Percentiles rank a stretch among this genome's conserved stretches.
These are phyloP conservation scores for Sebastes vulpes DNA, from an alignment of 2,797 vertebrate species.

Conservation along the genomic window DNA sequence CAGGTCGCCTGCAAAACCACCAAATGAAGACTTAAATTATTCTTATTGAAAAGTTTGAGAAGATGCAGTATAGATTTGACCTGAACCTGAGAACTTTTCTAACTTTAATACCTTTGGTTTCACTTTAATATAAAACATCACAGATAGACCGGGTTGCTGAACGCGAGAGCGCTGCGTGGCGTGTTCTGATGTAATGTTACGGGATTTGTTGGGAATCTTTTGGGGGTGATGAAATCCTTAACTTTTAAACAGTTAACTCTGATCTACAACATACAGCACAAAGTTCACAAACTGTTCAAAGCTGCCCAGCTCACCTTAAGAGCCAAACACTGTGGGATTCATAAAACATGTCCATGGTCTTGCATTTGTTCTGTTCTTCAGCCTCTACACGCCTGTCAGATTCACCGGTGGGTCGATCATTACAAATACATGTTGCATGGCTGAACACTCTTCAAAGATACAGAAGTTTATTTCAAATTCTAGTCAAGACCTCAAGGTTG, in stretches of 20 bases:
- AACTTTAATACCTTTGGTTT: background rate
- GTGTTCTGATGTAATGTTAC: background rate
- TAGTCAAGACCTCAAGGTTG: background rate
- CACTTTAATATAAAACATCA: background rate
- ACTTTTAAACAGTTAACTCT: background rate
- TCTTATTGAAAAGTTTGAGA: background rate
- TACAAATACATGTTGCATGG: background rate
- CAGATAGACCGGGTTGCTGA: background rate
- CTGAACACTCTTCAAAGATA: background rate
- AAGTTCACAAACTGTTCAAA: background rate
- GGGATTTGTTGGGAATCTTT: background rate
- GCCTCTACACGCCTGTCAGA: background rate
- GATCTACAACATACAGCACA: background rate
- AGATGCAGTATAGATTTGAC: too few species aligned
- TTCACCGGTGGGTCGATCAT: background rate
- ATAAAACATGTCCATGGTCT: background rate
- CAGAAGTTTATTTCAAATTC: background rate
- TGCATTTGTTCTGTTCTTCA: background rate
- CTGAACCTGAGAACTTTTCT: background rate
- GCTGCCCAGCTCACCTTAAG: too few species aligned
- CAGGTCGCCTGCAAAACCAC: slow-evolving; percentile 57
- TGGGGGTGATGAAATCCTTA: background rate
- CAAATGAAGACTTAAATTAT: background rate
- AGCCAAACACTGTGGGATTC: background rate
- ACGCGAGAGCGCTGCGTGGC: background rate